These are phyloP conservation scores for Zoroaster sp. DNA, from an alignment of 53 echinoderm and acorn worm genomes.

Conservation along the genomic window DNA sequence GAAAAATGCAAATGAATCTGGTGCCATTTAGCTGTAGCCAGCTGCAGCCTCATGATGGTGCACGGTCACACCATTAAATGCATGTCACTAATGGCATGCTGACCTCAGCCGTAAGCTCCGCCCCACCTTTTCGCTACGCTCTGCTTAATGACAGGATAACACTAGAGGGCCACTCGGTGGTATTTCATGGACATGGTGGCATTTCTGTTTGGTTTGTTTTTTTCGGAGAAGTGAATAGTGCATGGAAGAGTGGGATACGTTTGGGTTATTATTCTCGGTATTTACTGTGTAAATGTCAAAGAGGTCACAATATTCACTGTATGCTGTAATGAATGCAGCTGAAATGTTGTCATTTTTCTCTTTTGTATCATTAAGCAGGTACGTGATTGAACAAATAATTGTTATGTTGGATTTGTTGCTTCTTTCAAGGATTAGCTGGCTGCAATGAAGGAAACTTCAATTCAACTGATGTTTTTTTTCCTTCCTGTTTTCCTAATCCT, in stretches of 20 bases:
- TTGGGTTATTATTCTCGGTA: no score
- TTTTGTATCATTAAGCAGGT: no score
- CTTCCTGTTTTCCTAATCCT: no score
- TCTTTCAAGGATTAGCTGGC: no score
- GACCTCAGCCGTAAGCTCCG: not conserved
- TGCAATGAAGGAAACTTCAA: no score
- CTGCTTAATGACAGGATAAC: not conserved
- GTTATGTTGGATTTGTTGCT: no score
- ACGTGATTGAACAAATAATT: no score
- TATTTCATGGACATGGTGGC: no score
- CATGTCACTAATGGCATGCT: not conserved
- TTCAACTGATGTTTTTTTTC: no score
- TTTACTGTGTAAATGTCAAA: no score
- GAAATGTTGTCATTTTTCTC: not conserved
- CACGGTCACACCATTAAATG: not conserved
- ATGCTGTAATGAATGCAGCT: not conserved
- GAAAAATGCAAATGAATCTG: conserved; percentile 49
- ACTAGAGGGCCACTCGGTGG: not conserved
- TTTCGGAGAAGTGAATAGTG: not conserved
- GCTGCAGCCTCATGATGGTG: not conserved
- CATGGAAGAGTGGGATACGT: no score
- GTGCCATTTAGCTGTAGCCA: not conserved
- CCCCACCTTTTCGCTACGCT: not conserved
- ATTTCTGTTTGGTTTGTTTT: not conserved
- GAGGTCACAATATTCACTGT: not conserved